Evolutionary conservation across 2,797 vertebrate species (phyloP), one percentile per base, ranked within the genome.

Genomic region (Galagoides demidoff): DNA sequence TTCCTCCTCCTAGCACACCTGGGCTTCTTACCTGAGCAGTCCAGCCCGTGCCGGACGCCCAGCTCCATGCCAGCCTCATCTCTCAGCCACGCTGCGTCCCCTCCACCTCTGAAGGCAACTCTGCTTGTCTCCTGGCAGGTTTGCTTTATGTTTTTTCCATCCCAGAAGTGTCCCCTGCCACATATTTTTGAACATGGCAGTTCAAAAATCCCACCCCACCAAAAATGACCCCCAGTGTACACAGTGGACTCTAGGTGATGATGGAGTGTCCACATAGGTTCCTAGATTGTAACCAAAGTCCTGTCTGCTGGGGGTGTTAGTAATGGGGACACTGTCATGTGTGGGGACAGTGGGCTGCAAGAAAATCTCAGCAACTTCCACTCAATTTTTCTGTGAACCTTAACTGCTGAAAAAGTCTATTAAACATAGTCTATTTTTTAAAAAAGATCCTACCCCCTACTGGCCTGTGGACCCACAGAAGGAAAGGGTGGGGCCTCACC

Each of bases 111-210:
- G 8, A 9, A 10, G 5, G 20, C 4, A 20, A 0, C 20, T 13
- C 31, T 3, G 1, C 2, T 9, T 6, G 2, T 16, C 19, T 5
- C 0, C 23, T 1, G 7, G 43, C 31, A 6, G 9, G 1, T 31
- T 52, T 37, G 17, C 27, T 14, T 63, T 14, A 1, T 45, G n/a
- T 45, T 27, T 29, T 59, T 55, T 22, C n/a, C 19, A 9, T 27
- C 59, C 49, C 66, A 61, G 74, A 73, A 57, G 37, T 27, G 34
- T 64, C 9, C 22, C 23, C 34, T 22, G 5, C 7, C 17, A 19
- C 20, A 52, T 52, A 4, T 14, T 52, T 52, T 52, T 52, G 49
- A 52, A 52, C 49, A 17, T 16, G 14, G 4, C n/a, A 52, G 63
- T n/a, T 70, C 27, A n/a, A 39, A 90, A 55, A 34, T n/a, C 45